These are phyloP conservation scores for Eudemis profundana DNA, from an alignment of 2,888 invertebrate species.

Conservation along the genomic window DNA sequence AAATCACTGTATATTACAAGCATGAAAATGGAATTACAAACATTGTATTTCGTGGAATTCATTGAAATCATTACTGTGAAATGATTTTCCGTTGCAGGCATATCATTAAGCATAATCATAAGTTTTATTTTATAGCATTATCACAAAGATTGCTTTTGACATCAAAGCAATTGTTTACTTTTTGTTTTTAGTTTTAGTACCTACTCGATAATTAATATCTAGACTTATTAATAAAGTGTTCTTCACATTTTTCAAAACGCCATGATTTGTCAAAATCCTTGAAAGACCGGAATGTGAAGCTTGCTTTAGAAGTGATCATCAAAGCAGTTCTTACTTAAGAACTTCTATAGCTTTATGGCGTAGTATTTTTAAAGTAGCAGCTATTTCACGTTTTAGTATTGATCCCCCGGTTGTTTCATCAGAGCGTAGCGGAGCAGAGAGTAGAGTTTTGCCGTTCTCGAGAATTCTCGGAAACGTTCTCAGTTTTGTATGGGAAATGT, in stretches of 20 bases:
- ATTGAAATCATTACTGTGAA: not conserved
- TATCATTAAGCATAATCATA: constrained; percentile 2
- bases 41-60: not conserved
- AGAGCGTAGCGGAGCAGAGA: not conserved
- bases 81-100: constrained; percentile 1
- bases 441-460: too few relatives aligned
- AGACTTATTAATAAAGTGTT: not conserved
- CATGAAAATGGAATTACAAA: constrained; percentile 16
- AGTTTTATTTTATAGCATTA: constrained; percentile 4
- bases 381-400: not conserved
- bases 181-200: not conserved
- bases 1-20: constrained; percentile 19
- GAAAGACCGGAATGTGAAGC: not conserved
- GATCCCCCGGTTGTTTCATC: not conserved
- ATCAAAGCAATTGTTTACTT: not conserved
- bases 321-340: not conserved
- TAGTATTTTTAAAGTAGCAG: constrained; percentile 16
- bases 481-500: too few relatives aligned
- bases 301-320: not conserved
- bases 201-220: not conserved
- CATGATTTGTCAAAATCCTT: too few relatives aligned
- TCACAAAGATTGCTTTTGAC: not conserved
- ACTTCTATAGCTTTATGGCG: not conserved
- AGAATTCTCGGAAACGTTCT: too few relatives aligned
- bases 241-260: not conserved